Percentiles rank a stretch among this genome's conserved stretches.
phyloP scores from a whole-genome alignment of 2,888 invertebrate species.

The Leistus spinibarbis region DNA sequence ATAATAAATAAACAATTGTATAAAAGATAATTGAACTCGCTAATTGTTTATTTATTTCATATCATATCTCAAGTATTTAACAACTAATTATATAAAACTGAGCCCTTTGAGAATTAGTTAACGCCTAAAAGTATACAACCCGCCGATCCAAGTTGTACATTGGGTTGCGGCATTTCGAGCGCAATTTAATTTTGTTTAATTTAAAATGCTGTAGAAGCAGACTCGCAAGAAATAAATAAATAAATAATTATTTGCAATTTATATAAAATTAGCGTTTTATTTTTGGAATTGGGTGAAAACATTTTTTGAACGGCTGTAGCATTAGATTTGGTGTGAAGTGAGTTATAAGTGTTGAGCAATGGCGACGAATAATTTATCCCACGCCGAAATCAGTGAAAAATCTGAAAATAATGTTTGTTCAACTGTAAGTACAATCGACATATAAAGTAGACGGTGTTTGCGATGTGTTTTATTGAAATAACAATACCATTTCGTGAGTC shows the following conservation, averaged over 20 bases:
- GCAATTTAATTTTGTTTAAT: not conserved
- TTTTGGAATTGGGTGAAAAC: not conserved
- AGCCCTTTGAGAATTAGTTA: no score
- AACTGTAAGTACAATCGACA: slow-evolving; percentile 42
- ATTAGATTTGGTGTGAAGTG: slow-evolving; percentile 15
- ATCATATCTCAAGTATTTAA: not conserved
- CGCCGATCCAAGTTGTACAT: not conserved
- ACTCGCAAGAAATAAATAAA: not conserved
- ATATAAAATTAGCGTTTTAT: not conserved
- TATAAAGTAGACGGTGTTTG: not conserved
- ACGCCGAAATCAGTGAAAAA: slow-evolving; percentile 44
- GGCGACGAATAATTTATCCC: slow-evolving; percentile 45
- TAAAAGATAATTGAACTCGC: not conserved
- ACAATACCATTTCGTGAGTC: not conserved
- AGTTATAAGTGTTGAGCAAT: no score
- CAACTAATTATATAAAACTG: not conserved
- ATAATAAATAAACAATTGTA: not conserved
- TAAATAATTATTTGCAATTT: not conserved
- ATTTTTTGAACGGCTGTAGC: slow-evolving; percentile 25
- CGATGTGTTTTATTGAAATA: not conserved
- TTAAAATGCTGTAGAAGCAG: not conserved
- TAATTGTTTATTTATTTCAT: no score
- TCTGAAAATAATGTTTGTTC: slow-evolving; percentile 43
- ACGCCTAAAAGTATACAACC: not conserved
- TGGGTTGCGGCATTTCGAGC: not conserved